phyloP scores from a whole-genome alignment of 2,797 vertebrate species.

The Synanceia verrucosa region DNA sequence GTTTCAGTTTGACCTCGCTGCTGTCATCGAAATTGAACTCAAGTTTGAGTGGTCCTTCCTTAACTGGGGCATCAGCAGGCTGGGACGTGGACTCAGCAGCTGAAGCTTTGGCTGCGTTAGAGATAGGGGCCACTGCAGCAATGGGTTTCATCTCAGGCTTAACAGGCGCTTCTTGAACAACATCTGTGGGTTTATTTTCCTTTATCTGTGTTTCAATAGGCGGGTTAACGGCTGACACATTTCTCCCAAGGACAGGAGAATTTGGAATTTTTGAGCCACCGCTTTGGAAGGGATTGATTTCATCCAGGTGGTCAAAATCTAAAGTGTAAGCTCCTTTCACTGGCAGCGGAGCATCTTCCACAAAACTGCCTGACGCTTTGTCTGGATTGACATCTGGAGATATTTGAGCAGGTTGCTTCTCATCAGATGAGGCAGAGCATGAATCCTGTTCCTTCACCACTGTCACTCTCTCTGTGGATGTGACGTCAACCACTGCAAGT shows the following conservation, averaged over 20 bases:
- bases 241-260: conserved; percentile 57
- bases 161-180: conserved; percentile 5
- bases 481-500: conserved; percentile 67
- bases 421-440: conserved; percentile 28
- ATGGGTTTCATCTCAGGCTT: conserved; percentile 37
- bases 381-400: conserved; percentile 6
- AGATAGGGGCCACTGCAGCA: conserved; percentile 26
- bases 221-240: background rate
- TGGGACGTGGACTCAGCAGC: conserved; percentile 2
- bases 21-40: conserved; percentile 87
- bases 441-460: conserved; percentile 5
- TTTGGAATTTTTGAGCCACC: conserved; percentile 73
- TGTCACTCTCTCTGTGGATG: conserved; percentile 50
- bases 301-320: conserved; percentile 72
- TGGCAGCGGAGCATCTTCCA: conserved; percentile 65
- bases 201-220: conserved; percentile 53
- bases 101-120: background rate
- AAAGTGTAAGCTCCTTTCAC: conserved; percentile 65
- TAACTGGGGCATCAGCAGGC: conserved; percentile 24
- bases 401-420: background rate
- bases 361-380: conserved; percentile 17
- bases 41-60: conserved; percentile 75
- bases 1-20: conserved; percentile 67
- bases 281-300: conserved; percentile 73
- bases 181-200: conserved; percentile 1